Evolutionary conservation across 2,797 vertebrate species (phyloP), one percentile per base, ranked within the genome.

Genomic region (Chelonia mydas): DNA sequence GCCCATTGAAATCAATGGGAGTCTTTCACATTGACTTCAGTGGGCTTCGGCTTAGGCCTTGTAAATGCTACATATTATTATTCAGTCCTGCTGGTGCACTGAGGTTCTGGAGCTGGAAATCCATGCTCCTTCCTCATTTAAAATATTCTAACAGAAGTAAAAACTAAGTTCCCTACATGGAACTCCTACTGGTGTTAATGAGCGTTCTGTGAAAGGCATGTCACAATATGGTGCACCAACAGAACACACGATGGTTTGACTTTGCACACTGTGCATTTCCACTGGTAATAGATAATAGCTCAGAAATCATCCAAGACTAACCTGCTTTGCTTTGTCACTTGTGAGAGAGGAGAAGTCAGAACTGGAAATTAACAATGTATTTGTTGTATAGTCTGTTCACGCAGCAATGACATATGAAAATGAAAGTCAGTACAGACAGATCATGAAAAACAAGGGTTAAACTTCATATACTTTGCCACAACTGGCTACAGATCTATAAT

Each of bases 251-350:
- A 28, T 16, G 68, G 54, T 81, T 94, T 92, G 76, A 47, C 92
- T 96, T 89, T 91, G 92, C 94, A 90, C 91, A 91, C 92, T 90
- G 89, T 0, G 0, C 74, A 90, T 84, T 96, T 96, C 90, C 81
- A 92, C 90, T 93, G 59, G 11, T 90, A 95, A 93, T 28, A 97
- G 92, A 95, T 89, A 96, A 95, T 92, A 96, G 86, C 86, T 95
- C 84, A 88, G 61, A 79, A 95, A 95, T 2, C 89, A 53, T 41
- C 92, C 74, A 90, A 53, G 65, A 94, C 90, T 96, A 89, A 91
- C 90, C 84, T 96, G 76, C 91, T 91, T 92, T 83, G 78, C 89
- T 95, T 84, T 86, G 86, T 65, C 79, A 53, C 86, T 95, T 90
- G 81, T 72, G 88, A 87, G 84, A 74, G 59, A 83, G 49, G 68